Evolutionary conservation across 1,140 invertebrate species (phyloP).

Genomic region (Drosophila littoralis): DNA sequence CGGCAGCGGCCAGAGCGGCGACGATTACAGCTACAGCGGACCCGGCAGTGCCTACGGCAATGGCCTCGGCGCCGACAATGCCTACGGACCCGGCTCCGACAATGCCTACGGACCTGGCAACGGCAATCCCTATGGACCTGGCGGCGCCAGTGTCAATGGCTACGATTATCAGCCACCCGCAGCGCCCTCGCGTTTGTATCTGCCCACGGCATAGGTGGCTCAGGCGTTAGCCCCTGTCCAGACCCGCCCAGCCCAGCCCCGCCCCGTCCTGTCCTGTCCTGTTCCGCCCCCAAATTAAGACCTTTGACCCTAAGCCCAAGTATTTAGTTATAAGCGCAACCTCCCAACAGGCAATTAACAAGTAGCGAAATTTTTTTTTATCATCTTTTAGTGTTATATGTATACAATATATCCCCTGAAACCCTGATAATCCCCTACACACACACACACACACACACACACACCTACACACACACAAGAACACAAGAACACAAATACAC

Average conservation of each 20-base stretch:
- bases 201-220: conserved; percentile 69
- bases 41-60: conserved; percentile 11
- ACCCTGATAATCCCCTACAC: conserved; percentile 1
- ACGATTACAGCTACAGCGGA: conserved; percentile 72
- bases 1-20: conserved; percentile 77
- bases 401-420: conserved; percentile 51
- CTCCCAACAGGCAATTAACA: conserved; percentile 46
- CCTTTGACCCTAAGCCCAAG: conserved; percentile 57
- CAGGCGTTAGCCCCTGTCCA: neutral
- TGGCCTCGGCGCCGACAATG: neutral
- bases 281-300: conserved; percentile 7
- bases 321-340: conserved; percentile 76
- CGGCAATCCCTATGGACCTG: conserved; percentile 10
- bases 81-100: conserved; percentile 27
- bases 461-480: conserved; percentile 40
- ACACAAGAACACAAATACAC: conserved; percentile 13
- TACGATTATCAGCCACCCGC: conserved; percentile 65
- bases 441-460: conserved; percentile 12
- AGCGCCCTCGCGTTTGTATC: conserved; percentile 62
- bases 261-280: conserved; percentile 2
- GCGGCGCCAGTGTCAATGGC: conserved; percentile 51
- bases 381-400: conserved; percentile 79
- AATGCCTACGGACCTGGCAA: conserved; percentile 24
- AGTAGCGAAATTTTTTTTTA: conserved; percentile 69
- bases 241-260: neutral